Percentiles rank a stretch among this genome's conserved stretches.
These are phyloP conservation scores for Cephus pulcher DNA, from an alignment of 2,888 invertebrate genomes.

Conservation along the genomic window DNA sequence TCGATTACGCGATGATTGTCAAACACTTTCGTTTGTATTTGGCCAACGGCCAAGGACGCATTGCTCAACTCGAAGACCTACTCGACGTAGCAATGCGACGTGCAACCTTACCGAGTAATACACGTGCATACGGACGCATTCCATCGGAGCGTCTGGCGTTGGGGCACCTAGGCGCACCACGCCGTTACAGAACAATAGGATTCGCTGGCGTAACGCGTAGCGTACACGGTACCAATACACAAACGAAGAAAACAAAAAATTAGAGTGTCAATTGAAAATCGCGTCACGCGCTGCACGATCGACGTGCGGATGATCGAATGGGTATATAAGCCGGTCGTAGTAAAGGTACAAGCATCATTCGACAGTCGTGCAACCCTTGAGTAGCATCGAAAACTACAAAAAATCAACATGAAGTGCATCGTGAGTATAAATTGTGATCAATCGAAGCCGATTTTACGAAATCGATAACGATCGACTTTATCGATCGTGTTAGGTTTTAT, in stretches of 20 bases:
- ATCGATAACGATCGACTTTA: background rate
- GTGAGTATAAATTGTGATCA: constrained; percentile 10
- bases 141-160: background rate
- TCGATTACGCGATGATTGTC: constrained; percentile 29
- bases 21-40: constrained; percentile 48
- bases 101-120: constrained; percentile 15
- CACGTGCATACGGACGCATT: background rate
- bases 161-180: background rate
- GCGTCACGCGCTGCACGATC: constrained; percentile 39
- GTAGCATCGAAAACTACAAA: constrained; percentile 30
- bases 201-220: background rate
- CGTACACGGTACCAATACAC: background rate
- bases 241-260: background rate
- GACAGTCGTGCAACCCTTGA: constrained; percentile 35
- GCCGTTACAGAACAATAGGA: background rate
- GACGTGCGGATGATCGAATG: constrained; percentile 29
- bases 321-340: constrained; percentile 50
- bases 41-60: constrained; percentile 56
- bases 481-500: background rate
- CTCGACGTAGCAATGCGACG: constrained; percentile 9
- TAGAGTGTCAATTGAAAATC: constrained; percentile 27
- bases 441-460: background rate
- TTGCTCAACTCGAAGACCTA: constrained; percentile 42
- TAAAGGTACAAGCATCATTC: constrained; percentile 50
- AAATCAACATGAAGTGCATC: constrained; percentile 57